Evolutionary conservation across 2,113 vertebrate species (phyloP).

Genomic region (Sander lucioperca): DNA sequence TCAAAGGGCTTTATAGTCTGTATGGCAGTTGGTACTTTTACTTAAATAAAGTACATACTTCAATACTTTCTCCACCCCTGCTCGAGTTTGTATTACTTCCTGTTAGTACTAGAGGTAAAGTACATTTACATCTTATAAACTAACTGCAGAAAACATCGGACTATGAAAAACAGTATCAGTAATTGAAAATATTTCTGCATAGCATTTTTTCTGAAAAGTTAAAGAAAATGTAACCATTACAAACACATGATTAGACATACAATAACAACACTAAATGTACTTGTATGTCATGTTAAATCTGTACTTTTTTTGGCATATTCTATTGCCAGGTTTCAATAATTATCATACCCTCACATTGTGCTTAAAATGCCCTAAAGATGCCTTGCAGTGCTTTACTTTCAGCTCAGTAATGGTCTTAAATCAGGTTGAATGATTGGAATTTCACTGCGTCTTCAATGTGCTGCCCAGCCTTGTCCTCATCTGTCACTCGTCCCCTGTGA

Average conservation of each 20-base stretch:
- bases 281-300: not conserved
- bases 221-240: not conserved
- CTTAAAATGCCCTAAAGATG: not conserved
- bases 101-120: not conserved
- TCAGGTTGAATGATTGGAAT: not conserved
- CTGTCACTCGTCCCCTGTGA: conserved; percentile 30
- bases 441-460: conserved; percentile 22
- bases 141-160: not conserved
- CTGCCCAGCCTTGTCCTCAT: conserved; percentile 42
- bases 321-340: not conserved
- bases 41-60: not conserved
- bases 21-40: not conserved
- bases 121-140: not conserved
- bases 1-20: too few relatives aligned
- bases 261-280: not conserved
- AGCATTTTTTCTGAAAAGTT: not conserved
- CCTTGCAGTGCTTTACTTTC: not conserved
- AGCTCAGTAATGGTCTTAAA: conserved; percentile 2
- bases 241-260: not conserved
- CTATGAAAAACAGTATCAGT: not conserved
- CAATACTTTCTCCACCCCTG: not conserved
- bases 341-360: not conserved
- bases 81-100: not conserved
- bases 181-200: not conserved
- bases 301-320: not conserved